Evolutionary conservation across 2,888 invertebrate species (phyloP).

Genomic region (Criorhina ranunculi): DNA sequence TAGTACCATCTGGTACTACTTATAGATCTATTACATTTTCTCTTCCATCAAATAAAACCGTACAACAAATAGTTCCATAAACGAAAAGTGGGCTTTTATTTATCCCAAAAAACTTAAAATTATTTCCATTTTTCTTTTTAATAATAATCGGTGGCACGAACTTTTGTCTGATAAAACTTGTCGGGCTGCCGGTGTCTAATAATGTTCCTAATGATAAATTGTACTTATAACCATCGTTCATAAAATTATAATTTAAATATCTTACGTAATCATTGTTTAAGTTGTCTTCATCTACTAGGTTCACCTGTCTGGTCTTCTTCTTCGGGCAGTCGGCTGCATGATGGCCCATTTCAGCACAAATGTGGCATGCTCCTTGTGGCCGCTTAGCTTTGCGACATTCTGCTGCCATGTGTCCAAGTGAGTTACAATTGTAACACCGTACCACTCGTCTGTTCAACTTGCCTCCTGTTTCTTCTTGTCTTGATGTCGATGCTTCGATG

Average conservation of each 20-base stretch:
- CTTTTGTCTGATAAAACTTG: conserved; percentile 43
- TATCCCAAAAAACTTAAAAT: conserved; percentile 41
- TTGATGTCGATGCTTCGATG: conserved; percentile 41
- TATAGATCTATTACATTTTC: conserved; percentile 47
- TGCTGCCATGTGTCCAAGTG: too few relatives aligned
- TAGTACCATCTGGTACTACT: conserved; percentile 66
- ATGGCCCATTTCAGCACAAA: too few relatives aligned
- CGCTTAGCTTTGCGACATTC: background rate
- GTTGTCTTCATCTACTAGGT: too few relatives aligned
- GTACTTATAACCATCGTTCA: conserved; percentile 48
- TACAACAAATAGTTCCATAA: conserved; percentile 6
- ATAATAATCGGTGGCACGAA: conserved; percentile 33
- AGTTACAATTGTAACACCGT: too few relatives aligned
- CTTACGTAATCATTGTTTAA: conserved; percentile 69
- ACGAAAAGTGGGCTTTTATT: conserved; percentile 43
- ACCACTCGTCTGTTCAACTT: too few relatives aligned
- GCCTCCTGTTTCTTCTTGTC: too few relatives aligned
- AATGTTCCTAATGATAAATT: too few relatives aligned
- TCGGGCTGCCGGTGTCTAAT: conserved; percentile 72
- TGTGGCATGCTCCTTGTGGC: background rate
- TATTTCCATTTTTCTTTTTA: conserved; percentile 3
- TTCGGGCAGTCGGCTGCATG: too few relatives aligned
- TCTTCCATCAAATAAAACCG: conserved; percentile 20
- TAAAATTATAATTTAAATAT: conserved; percentile 61
- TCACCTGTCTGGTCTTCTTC: too few relatives aligned